A percentile compares a stretch with the other conserved stretches of the same genome.
phyloP scores from a whole-genome alignment of 2,888 invertebrate genomes.

The Serrognathus titanus region DNA sequence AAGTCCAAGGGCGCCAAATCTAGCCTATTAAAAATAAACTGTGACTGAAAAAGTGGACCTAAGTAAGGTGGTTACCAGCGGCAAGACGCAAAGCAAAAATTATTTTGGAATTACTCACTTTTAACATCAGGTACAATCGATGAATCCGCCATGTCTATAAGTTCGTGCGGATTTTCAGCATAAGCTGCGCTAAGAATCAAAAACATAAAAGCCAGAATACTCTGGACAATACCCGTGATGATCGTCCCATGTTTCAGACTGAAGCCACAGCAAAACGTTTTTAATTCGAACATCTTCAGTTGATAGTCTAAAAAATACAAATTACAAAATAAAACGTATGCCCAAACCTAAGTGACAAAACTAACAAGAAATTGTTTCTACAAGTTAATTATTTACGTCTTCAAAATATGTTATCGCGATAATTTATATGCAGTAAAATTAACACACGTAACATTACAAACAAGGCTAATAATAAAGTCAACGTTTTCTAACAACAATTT shows the following conservation, averaged over 20 bases:
- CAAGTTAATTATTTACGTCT: too few species aligned
- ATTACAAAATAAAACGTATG: neutral
- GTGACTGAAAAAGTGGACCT: too few species aligned
- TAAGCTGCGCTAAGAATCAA: constrained; percentile 43
- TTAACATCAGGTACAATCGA: constrained; percentile 37
- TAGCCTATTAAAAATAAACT: too few species aligned
- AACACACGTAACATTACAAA: too few species aligned
- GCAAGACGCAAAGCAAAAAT: too few species aligned
- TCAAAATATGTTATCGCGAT: too few species aligned
- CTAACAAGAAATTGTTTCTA: too few species aligned
- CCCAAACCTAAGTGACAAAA: neutral
- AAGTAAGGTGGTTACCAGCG: too few species aligned
- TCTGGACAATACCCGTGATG: constrained; percentile 43
- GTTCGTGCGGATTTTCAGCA: constrained; percentile 44
- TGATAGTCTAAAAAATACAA: constrained; percentile 4
- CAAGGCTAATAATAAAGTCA: too few species aligned
- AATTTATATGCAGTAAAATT: too few species aligned
- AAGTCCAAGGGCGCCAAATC: too few species aligned
- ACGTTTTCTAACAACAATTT: too few species aligned
- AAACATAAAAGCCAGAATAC: constrained; percentile 42
- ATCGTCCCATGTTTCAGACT: constrained; percentile 43
- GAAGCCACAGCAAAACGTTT: constrained; percentile 31
- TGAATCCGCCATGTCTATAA: constrained; percentile 42
- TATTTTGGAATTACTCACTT: constrained; percentile 26
- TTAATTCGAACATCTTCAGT: constrained; percentile 26